phyloP scores from a whole-genome alignment of 2,888 invertebrate genomes.

The Synergus laeviventris region DNA sequence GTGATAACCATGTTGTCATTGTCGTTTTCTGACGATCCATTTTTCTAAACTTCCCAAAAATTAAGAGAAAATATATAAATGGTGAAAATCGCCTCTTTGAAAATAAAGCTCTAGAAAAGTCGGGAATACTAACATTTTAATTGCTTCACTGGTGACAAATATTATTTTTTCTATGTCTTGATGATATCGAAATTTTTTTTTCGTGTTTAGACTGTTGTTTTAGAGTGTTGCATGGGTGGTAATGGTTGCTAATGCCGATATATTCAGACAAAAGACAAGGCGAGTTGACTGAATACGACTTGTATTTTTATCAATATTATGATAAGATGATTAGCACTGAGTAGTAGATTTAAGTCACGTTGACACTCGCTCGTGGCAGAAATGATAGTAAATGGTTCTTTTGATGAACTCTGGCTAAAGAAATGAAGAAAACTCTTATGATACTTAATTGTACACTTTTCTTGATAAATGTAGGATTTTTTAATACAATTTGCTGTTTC shows the following conservation, averaged over 20 bases:
- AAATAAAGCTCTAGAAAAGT: not conserved
- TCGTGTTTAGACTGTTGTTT: not conserved
- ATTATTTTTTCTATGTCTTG: not conserved
- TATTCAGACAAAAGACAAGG: slow-evolving; percentile 9
- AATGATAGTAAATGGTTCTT: slow-evolving; percentile 4
- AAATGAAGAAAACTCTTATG: not conserved
- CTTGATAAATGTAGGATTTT: not conserved
- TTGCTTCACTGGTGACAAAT: not conserved
- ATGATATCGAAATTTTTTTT: not conserved
- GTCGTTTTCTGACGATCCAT: slow-evolving; percentile 16
- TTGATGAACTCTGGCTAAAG: not conserved
- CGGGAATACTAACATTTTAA: not conserved
- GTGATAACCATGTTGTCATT: slow-evolving; percentile 21
- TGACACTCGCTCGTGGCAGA: slow-evolving; percentile 30
- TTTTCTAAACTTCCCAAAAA: slow-evolving; percentile 10
- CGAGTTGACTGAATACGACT: slow-evolving; percentile 4
- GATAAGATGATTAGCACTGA: slow-evolving; percentile 18
- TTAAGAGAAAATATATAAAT: not conserved
- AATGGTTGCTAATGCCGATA: not conserved
- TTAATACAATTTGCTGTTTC: not conserved
- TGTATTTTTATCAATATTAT: slow-evolving; percentile 30
- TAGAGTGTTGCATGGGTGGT: not conserved
- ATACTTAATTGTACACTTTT: not conserved
- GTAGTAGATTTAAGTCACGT: slow-evolving; percentile 11
- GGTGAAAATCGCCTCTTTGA: slow-evolving; percentile 5